phyloP scores from a whole-genome alignment of 2,113 vertebrate species.

The Thinocorus orbignyianus region DNA sequence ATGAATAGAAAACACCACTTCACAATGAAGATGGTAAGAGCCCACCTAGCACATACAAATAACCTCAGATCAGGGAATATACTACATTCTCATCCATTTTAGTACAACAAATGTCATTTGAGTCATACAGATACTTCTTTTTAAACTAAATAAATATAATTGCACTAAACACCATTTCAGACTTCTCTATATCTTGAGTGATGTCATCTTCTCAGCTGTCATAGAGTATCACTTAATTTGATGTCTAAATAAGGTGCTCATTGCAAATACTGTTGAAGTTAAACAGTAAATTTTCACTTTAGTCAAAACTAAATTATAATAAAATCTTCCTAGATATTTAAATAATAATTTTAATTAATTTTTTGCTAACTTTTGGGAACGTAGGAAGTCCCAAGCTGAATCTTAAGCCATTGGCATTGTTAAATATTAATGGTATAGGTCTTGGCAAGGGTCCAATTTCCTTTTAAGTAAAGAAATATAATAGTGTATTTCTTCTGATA shows the following conservation, averaged over 20 bases:
- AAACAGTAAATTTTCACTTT: neutral
- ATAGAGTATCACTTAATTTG: neutral
- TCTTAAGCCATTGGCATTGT: neutral
- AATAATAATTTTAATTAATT: neutral
- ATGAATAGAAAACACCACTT: neutral
- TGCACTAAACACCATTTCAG: neutral
- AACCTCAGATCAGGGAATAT: neutral
- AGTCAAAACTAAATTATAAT: neutral
- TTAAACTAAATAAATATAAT: neutral
- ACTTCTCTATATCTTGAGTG: neutral
- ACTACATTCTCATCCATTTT: neutral
- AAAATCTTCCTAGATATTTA: neutral
- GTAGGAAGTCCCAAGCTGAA: neutral
- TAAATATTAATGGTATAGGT: neutral
- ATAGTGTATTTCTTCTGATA: neutral
- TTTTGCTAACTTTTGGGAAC: neutral
- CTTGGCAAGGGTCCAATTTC: neutral
- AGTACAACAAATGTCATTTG: neutral
- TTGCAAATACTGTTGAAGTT: neutral
- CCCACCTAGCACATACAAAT: neutral
- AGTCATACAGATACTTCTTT: neutral
- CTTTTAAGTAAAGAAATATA: neutral
- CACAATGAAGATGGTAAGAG: neutral
- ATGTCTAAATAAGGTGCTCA: neutral
- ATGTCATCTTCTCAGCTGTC: neutral